Base-by-base conservation (phyloP, 1,140 invertebrate species). In the Trichonephila clavipes region DNA sequence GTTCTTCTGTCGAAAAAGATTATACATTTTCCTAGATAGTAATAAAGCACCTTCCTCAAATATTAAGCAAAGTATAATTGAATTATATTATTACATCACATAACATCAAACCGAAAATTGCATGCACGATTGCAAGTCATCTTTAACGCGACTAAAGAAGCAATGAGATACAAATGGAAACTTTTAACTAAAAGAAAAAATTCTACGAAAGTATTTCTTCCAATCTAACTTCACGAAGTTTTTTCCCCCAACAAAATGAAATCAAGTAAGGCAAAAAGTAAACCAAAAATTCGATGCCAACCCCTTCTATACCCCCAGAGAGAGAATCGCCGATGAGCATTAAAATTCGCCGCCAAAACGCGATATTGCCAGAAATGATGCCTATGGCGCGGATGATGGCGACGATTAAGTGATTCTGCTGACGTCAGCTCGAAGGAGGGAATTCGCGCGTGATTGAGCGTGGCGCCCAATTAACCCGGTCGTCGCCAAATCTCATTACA, bases 401-500 rank as follows among this genome's bases (percentile, higher is more conserved):
- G 88, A 89, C 62, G 64, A 72, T 89, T 89, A 87, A 59, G n/a
- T 14, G 28, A 64, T 92, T 61, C 59, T 28, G 81, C 77, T 92
- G 90, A 85, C 90, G 40, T 85, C 77, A 85, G 90, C 90, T 81
- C 58, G 21, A 61, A 40, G 28, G 72, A 59, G 81, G 34, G 90
- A 92, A 81, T 64, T 59, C 77, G 18, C 90, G 81, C 77, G 81
- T 92, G 90, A 92, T 92, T 92, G 90, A 61, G 77, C 59, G 34
- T 62, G 81, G 90, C 90, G 90, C 90, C 90, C 90, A 92, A 92
- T 92, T 92, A 92, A 92, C 77, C 77, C 90, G 90, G 72, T 62
- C 90, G 90, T 92, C 90, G 90, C 90, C 90, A 92, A 92, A 92
- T 92, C 82, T 92, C 77, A 92, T 92, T 92, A 92, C 90, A n/a